Evolutionary conservation across 2,888 invertebrate species (phyloP), one percentile per base, ranked within the genome.

Genomic region (Smittia sp.): DNA sequence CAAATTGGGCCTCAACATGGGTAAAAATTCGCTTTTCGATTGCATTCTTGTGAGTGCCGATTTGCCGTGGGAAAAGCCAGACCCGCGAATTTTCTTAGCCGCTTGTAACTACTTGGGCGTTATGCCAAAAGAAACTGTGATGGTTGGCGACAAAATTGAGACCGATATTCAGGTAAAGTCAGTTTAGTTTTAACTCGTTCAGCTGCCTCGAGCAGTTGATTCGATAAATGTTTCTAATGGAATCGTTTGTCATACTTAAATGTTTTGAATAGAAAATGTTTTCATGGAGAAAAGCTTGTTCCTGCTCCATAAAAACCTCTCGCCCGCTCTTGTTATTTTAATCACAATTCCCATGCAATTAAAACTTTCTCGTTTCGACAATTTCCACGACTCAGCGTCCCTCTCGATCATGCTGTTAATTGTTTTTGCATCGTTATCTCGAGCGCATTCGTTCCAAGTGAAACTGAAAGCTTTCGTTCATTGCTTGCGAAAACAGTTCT

Each of bases 101-200:
- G 93, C 93, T 32, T 93, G 92, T 83, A 87, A 88, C 79, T 86
- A 86, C 79, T 86, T 94, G 74, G 86, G 87, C 76, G 90, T 94
- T 20, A 85, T 88, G 79, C 90, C 93, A 0, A 83, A 86, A 74
- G 86, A 88, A 76, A 93, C 93, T 83, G 85, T 92, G 77, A 94
- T 94, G 93, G 89, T 93, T 78, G 94, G 94, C 65, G 94, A 94
- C 80, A 93, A 92, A 80, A 82, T 94, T 77, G 93, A 93, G 81
- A 93, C 94, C 41, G 94, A 94, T 81, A 93, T 94, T 78, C 86
- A 89, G 83, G 87, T 87, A 77, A 73, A 62, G 39, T 66, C 66
- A 32, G 20, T 62, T 46, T n/a, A 46, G 32, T 6, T 32, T 32
- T 32, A 32, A 6, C 9, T 32, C 32, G 32, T 3, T 32, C 32